Conservation (phyloP, 2,113 vertebrate species). For the Corythoichthys haematopterus region DNA sequence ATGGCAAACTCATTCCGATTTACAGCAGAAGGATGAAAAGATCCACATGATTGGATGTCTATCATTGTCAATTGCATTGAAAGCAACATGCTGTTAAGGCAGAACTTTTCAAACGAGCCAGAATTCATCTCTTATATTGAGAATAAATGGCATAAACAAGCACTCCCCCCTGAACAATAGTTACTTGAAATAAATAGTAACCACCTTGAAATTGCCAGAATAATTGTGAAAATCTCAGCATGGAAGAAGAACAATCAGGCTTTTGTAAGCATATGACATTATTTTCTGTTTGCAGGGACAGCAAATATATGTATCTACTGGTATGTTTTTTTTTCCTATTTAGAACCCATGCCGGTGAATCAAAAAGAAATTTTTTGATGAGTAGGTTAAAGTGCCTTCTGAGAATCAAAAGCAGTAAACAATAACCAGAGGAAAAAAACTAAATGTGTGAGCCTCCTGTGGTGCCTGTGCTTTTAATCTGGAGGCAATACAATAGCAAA, state of each 20-base stretch:
- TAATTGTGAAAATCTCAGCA: conserved; percentile 1
- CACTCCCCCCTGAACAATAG: neutral
- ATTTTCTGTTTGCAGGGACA: neutral
- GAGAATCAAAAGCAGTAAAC: neutral
- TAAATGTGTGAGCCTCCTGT: neutral
- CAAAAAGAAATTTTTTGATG: neutral
- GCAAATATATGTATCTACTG: neutral
- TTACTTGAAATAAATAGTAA: neutral
- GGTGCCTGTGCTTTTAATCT: neutral
- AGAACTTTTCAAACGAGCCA: neutral
- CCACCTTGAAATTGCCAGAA: neutral
- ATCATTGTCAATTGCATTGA: neutral
- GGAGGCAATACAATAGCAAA: neutral
- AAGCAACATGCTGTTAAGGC: neutral
- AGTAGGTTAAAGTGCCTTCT: neutral
- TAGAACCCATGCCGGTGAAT: neutral
- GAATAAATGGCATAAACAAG: neutral
- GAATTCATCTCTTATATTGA: neutral
- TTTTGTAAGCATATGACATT: neutral
- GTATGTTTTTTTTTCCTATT: neutral
- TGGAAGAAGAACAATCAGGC: conserved; percentile 12
- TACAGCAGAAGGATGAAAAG: no score
- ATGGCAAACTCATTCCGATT: no score
- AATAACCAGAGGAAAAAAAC: neutral
- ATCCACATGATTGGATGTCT: no score